Evolutionary conservation across 2,113 vertebrate genomes (phyloP).

Genomic region (Psettodes erumei): DNA sequence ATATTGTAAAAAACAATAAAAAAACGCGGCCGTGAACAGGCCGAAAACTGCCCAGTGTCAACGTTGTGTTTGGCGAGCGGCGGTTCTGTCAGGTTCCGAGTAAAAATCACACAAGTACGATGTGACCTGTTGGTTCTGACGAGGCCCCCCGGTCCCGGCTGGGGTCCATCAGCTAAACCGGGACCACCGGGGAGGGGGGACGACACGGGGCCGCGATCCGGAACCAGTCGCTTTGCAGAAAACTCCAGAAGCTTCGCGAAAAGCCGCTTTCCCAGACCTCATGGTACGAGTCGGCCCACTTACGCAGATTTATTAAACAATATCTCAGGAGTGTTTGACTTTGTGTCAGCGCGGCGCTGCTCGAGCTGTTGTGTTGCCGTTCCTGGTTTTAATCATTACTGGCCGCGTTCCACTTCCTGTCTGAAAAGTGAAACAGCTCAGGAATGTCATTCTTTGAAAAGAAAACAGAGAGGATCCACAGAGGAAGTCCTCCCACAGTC

Average conservation of each 20-base stretch:
- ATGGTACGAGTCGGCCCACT: slow-evolving; percentile 50
- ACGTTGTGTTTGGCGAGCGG: slow-evolving; percentile 59
- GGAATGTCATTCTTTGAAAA: slow-evolving; percentile 99
- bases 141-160: not conserved
- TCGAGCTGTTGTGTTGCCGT: slow-evolving; percentile 90
- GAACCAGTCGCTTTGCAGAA: not conserved
- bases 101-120: slow-evolving; percentile 17
- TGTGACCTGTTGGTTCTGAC: slow-evolving; percentile 32
- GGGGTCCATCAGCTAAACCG: too few relatives aligned
- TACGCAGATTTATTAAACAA: slow-evolving; percentile 94
- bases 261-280: slow-evolving; percentile 47
- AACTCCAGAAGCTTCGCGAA: not conserved
- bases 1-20: slow-evolving; percentile 1
- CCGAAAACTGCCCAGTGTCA: slow-evolving; percentile 57
- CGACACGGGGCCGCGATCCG: not conserved
- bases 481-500: slow-evolving; percentile 98
- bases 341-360: slow-evolving; percentile 89
- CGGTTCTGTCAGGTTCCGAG: slow-evolving; percentile 39
- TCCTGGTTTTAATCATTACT: slow-evolving; percentile 98
- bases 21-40: slow-evolving; percentile 11
- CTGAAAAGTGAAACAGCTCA: slow-evolving; percentile 98
- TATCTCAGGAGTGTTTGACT: slow-evolving; percentile 95
- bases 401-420: slow-evolving; percentile 97
- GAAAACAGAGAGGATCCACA: slow-evolving; percentile 99
- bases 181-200: not conserved